Evolutionary conservation across 2,113 vertebrate genomes (phyloP).

Genomic region (Malurus cyaneus): DNA sequence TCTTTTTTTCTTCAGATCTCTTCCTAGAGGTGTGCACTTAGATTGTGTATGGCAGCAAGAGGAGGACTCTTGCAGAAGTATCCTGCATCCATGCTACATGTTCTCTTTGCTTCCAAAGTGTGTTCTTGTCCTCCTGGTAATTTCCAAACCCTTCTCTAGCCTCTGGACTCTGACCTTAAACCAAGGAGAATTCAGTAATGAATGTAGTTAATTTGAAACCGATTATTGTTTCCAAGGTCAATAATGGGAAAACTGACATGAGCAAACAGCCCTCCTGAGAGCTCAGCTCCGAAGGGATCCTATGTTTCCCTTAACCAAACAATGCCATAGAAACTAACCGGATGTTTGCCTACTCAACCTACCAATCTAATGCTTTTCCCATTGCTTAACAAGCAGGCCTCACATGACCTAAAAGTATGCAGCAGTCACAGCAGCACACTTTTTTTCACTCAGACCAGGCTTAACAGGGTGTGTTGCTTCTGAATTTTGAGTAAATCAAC

Average conservation of each 20-base stretch:
- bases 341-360: neutral
- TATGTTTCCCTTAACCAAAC: neutral
- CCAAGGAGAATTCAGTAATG: neutral
- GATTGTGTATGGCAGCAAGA: neutral
- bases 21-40: neutral
- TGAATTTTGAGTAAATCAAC: neutral
- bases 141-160: neutral
- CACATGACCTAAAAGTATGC: neutral
- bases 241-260: slow-evolving; percentile 1
- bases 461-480: neutral
- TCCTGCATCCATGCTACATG: neutral
- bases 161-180: slow-evolving; percentile 5
- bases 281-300: neutral
- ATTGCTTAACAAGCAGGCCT: neutral
- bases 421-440: neutral
- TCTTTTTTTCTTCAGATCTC: neutral
- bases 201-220: slow-evolving; percentile 28
- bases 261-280: neutral
- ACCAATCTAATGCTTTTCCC: neutral
- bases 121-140: neutral
- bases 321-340: neutral
- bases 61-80: neutral
- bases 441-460: neutral
- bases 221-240: slow-evolving; percentile 24
- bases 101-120: neutral